Conservation (phyloP, 2,888 invertebrate genomes). For the Limnephilus rhombicus region DNA sequence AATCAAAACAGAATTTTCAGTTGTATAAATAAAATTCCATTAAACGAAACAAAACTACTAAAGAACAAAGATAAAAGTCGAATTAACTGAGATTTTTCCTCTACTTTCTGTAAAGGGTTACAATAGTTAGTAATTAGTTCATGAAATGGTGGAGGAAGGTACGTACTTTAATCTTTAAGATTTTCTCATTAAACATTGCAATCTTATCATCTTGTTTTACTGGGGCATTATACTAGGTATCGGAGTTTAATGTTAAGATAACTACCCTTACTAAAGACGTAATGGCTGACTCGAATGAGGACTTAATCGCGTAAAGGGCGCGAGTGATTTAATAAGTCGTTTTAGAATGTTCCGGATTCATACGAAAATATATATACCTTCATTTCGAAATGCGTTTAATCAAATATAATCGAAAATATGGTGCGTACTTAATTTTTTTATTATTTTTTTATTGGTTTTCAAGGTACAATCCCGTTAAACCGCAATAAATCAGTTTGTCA, state of each 20-base stretch:
- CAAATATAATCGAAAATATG: background rate
- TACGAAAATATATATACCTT: background rate
- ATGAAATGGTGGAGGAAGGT: background rate
- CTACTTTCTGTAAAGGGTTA: background rate
- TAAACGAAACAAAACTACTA: background rate
- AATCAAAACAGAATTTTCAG: too few species aligned
- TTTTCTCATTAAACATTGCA: background rate
- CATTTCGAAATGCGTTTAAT: background rate
- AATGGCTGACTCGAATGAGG: background rate
- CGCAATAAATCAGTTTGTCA: too few species aligned
- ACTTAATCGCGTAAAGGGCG: background rate
- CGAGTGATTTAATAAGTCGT: background rate
- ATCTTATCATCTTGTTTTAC: slow-evolving; percentile 27
- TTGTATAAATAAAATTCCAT: background rate
- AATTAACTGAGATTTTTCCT: background rate
- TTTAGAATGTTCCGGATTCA: background rate
- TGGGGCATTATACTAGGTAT: background rate
- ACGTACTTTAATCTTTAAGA: background rate
- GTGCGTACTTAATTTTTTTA: background rate
- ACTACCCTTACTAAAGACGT: slow-evolving; percentile 12
- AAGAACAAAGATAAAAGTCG: background rate
- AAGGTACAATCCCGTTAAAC: too few species aligned
- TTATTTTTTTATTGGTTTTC: too few species aligned
- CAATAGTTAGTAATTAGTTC: background rate
- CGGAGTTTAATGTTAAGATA: slow-evolving; percentile 16